Evolutionary conservation across 2,888 invertebrate genomes (phyloP).

Genomic region (Microctonus aethiopoides): DNA sequence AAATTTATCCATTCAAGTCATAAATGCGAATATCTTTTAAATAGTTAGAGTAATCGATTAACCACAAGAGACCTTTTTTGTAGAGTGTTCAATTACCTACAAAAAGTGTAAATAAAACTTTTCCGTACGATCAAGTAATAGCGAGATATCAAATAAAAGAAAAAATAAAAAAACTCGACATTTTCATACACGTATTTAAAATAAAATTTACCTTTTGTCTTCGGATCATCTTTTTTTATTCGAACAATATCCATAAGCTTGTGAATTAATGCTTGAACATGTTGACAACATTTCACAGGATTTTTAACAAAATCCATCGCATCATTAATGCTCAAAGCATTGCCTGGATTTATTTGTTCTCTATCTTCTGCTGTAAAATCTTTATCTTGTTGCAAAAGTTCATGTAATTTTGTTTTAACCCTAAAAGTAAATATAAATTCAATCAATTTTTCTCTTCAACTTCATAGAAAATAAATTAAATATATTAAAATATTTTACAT

Average conservation of each 20-base stretch:
- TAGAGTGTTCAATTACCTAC: too few species aligned
- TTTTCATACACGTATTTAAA: too few species aligned
- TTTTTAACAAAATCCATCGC: constrained; percentile 96
- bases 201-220: constrained; percentile 88
- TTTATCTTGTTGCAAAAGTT: constrained; percentile 89
- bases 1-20: too few species aligned
- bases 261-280: constrained; percentile 88
- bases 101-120: too few species aligned
- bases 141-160: too few species aligned
- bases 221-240: constrained; percentile 86
- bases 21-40: too few species aligned
- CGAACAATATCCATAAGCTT: constrained; percentile 87
- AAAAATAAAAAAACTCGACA: too few species aligned
- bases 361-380: constrained; percentile 88
- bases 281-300: constrained; percentile 92
- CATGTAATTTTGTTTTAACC: constrained; percentile 95
- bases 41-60: too few species aligned
- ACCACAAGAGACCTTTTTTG: too few species aligned
- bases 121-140: too few species aligned
- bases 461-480: neutral
- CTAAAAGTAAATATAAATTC: constrained; percentile 68
- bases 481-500: constrained; percentile 63
- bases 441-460: constrained; percentile 10
- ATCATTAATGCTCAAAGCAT: constrained; percentile 89
- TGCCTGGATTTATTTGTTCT: constrained; percentile 89